Evolutionary conservation across 1,140 invertebrate genomes (phyloP), one percentile per base, ranked within the genome.

Genomic region (Bombus breviceps): DNA sequence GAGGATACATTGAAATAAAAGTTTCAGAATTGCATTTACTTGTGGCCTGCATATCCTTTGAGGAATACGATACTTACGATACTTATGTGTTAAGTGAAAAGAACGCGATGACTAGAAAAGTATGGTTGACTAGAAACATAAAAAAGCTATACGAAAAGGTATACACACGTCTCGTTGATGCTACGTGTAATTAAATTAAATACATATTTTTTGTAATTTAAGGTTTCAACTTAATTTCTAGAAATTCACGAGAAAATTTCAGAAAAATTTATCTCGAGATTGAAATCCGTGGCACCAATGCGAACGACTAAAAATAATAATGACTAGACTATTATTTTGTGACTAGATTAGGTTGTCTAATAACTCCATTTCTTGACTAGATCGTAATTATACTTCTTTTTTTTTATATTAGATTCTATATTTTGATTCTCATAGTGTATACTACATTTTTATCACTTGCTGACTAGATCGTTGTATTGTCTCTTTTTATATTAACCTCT

Each of bases 31-130:
- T 93, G 93, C 93, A 93, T 92, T 91, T 75, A 88, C 39, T 81
- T 86, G 53, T 93, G 93, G 93, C 93, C 93, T 93, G 93, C 93
- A 90, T 92, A 85, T 89, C 34, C 74, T 64, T 59, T 68, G 74
- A 10, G n/a, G 47, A 90, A 89, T 89, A 91, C 37, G 57, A 73
- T 76, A 83, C 66, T 83, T 82, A 81, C 3, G n/a, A 66, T 74
- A 76, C 64, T 78, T 88, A 74, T 13, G 8, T 41, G 71, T 72
- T 86, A 87, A 34, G 32, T 39, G 32, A 66, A 82, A 85, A 37
- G 59, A 80, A 62, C 59, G 72, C 62, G 82, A 57, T 71, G 80
- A 91, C n/a, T 81, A 83, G 68, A 81, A 47, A 47, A 83, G 68
- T 78, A 41, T 41, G 53, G 22, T 9, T 73, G 41, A 72, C 71